Conservation (phyloP, 2,113 vertebrate species). For the Spermophilus dauricus region DNA sequence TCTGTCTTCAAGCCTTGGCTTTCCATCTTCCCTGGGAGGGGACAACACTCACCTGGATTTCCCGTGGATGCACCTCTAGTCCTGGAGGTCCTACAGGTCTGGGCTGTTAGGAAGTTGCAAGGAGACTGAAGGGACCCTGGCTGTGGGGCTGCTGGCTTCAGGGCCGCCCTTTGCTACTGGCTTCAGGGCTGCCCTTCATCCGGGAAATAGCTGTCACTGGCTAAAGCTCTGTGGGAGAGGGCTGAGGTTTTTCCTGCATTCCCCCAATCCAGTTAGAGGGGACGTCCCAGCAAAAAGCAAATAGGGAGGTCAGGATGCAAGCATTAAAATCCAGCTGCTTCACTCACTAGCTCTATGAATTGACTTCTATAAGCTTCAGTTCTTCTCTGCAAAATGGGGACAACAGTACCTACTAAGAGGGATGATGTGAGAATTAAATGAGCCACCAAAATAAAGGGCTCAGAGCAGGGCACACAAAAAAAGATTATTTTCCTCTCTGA, state of each 20-base stretch:
- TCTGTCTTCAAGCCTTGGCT: neutral
- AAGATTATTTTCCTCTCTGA: neutral
- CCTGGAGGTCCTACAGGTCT: neutral
- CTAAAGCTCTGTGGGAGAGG: constrained; percentile 80
- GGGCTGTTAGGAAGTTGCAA: neutral
- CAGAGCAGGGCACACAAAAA: neutral
- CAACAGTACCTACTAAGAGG: neutral
- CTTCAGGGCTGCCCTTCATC: constrained; percentile 50
- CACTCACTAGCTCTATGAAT: neutral
- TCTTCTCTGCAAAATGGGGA: constrained; percentile 41
- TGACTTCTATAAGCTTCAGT: neutral
- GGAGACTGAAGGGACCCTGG: neutral
- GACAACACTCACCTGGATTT: constrained; percentile 59
- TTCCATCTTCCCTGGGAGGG: neutral
- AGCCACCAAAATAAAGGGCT: neutral
- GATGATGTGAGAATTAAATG: neutral
- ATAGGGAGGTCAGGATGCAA: constrained; percentile 50
- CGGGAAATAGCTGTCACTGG: constrained; percentile 85
- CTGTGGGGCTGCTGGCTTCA: neutral
- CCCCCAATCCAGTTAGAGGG: constrained; percentile 70
- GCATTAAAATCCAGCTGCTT: neutral
- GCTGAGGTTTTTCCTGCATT: constrained; percentile 72
- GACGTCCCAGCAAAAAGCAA: constrained; percentile 63
- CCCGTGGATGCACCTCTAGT: neutral
- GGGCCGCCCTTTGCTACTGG: constrained; percentile 25